Evolutionary conservation across 2,113 vertebrate genomes (phyloP), one percentile per base, ranked within the genome.

Genomic region (Morphnarchus princeps): DNA sequence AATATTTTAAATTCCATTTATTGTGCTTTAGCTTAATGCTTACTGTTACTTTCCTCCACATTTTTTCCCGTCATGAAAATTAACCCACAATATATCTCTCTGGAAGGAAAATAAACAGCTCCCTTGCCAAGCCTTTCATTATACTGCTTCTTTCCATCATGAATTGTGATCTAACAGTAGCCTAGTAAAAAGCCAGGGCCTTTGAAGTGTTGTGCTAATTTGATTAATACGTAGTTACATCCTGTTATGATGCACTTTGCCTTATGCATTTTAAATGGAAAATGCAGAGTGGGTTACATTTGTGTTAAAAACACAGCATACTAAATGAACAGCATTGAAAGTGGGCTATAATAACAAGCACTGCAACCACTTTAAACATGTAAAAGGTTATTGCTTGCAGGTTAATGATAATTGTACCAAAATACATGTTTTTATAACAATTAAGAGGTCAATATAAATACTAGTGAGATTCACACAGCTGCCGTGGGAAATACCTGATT

Each of bases 171-270:
- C 97, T 98, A 97, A 98, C 97, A 97, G 97, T 95, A 97, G 96
- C 96, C 92, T 96, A 94, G 97, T 96, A 98, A 97, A 98, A 98
- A 97, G 97, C 97, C 87, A 87, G 83, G 82, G 94, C 96, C 97
- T 98, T 98, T 98, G 98, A 99, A 98, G 98, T 98, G 98, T 98
- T 97, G 97, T 97, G 97, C 98, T 98, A 98, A 98, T 99, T 98
- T 98, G 98, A 98, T 99, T 99, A 99, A 98, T 98, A 98, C 47
- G 10, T 97, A 96, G 98, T 98, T 98, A 98, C 97, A 98, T 98
- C 98, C 97, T 98, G 98, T 98, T 98, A 98, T 98, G 97, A 98
- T 99, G 98, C 98, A 98, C 98, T 98, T 98, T 98, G 98, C 98
- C 97, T 98, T 98, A 97, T 97, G 98, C 98, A 98, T 98, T 98